Evolutionary conservation across 2,888 invertebrate genomes (phyloP), one percentile per base, ranked within the genome.

Genomic region (Sinelater perroti): DNA sequence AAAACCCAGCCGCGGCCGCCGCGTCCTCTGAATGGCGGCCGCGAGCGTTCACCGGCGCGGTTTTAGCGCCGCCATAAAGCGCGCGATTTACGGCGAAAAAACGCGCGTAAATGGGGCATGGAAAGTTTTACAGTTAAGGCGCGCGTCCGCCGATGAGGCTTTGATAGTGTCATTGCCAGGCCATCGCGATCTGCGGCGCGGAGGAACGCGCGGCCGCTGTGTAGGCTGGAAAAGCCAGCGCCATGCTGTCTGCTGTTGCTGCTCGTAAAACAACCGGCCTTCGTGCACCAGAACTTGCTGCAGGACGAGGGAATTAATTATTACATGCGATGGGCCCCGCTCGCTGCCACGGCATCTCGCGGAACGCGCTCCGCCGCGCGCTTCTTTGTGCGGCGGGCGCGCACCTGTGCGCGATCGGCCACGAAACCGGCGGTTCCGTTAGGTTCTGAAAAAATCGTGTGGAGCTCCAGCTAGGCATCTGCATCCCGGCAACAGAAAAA

Each of bases 141-240:
- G 28, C n/a, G 36, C 28, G 11, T 24, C 28, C 44, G 36, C 16
- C 16, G 52, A 57, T 47, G 56, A 57, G 44, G 46, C 36, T 49
- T 54, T 52, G 58, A 58, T 58, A 55, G 51, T 60, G 55, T 60
- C 59, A 55, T 60, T 55, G 55, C 55, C 57, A 56, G 52, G 18
- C 46, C 40, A 40, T 17, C 38, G 30, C 57, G 45, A 36, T 52
- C 30, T 45, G 51, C 24, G 6, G 21, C n/a, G 26, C 40, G 53
- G 18, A 14, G 45, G 35, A 40, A 57, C 47, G 56, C 56, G 56
- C 52, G 56, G 42, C 52, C 57, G 47, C 47, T 57, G 46, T 52
- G 51, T 51, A 47, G 52, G 57, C 52, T 52, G 52, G 36, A 57
- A 57, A 52, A 53, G 46, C 54, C 46, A 54, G 59, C 59, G 59